Evolutionary conservation across 1,140 invertebrate genomes (phyloP).

Genomic region (Dreissena rostriformis): DNA sequence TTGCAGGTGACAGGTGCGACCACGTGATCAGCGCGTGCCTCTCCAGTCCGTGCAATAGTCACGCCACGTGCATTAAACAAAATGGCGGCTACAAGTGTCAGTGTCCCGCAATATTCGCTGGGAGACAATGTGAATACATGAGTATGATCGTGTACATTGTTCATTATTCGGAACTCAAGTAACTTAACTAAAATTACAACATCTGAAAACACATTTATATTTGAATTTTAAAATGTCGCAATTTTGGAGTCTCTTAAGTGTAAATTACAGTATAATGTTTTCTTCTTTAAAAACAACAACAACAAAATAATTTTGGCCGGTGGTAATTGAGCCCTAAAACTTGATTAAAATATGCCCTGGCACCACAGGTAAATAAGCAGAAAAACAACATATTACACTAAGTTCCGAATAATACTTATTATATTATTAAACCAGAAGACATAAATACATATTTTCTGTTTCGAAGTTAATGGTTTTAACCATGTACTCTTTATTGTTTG

Average conservation of each 20-base stretch:
- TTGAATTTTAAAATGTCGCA: not conserved
- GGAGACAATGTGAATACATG: conserved; percentile 64
- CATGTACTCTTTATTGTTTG: too few relatives aligned
- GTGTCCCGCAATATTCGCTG: conserved; percentile 64
- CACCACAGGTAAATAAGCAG: too few relatives aligned
- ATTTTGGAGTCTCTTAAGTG: not conserved
- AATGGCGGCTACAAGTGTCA: conserved; percentile 87
- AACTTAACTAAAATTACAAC: not conserved
- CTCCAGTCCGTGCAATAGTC: conserved; percentile 80
- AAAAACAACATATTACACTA: too few relatives aligned
- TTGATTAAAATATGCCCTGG: too few relatives aligned
- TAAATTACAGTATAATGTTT: too few relatives aligned
- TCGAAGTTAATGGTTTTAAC: too few relatives aligned
- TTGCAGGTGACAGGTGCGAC: conserved; percentile 8
- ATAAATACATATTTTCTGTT: too few relatives aligned
- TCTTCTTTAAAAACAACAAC: too few relatives aligned
- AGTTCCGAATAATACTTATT: too few relatives aligned
- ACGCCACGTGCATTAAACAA: conserved; percentile 84
- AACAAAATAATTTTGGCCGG: too few relatives aligned
- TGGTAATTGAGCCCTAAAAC: too few relatives aligned
- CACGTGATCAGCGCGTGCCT: conserved; percentile 40
- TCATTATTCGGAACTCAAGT: not conserved
- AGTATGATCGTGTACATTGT: conserved; percentile 50
- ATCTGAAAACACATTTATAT: not conserved
- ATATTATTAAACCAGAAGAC: too few relatives aligned